These are phyloP conservation scores for Hermatobates lingyangjiaoensis DNA, from an alignment of 1,140 invertebrate genomes.

Conservation along the genomic window DNA sequence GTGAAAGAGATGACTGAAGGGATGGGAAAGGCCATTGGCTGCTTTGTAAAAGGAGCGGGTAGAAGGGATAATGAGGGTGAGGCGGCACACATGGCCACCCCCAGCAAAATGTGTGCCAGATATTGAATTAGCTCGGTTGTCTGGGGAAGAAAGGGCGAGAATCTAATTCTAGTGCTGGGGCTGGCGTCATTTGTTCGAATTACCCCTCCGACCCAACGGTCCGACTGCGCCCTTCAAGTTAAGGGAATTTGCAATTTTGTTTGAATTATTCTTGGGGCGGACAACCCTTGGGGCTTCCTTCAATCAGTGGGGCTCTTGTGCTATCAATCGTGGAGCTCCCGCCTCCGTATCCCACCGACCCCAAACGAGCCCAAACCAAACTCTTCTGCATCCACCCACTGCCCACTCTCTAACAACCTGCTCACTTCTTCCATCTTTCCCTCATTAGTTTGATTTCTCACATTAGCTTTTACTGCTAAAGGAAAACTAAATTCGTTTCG, in stretches of 20 bases:
- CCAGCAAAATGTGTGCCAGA: constrained; percentile 18
- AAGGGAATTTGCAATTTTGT: constrained; percentile 18
- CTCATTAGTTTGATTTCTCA: too few species aligned
- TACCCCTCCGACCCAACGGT: constrained; percentile 4
- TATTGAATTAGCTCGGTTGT: constrained; percentile 15
- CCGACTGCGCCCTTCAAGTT: background rate
- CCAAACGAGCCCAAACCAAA: background rate
- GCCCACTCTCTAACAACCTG: too few species aligned
- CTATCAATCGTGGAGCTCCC: background rate
- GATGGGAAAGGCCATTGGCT: too few species aligned
- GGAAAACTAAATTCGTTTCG: too few species aligned
- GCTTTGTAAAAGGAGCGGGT: too few species aligned
- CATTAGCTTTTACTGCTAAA: too few species aligned
- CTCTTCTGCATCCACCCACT: too few species aligned
- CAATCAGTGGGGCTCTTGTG: background rate
- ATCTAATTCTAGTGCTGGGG: constrained; percentile 17
- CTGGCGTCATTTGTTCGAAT: constrained; percentile 18
- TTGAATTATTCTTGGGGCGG: constrained; percentile 13
- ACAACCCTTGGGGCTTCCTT: background rate
- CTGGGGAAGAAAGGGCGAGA: background rate
- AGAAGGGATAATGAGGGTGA: too few species aligned
- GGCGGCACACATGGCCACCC: constrained; percentile 16
- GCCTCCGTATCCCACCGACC: background rate
- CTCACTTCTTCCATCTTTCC: too few species aligned
- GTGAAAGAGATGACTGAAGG: too few species aligned